Percentiles rank a stretch among this genome's conserved stretches.
Evolutionary conservation across 2,113 vertebrate species (phyloP).

Genomic region (Carassius auratus): DNA sequence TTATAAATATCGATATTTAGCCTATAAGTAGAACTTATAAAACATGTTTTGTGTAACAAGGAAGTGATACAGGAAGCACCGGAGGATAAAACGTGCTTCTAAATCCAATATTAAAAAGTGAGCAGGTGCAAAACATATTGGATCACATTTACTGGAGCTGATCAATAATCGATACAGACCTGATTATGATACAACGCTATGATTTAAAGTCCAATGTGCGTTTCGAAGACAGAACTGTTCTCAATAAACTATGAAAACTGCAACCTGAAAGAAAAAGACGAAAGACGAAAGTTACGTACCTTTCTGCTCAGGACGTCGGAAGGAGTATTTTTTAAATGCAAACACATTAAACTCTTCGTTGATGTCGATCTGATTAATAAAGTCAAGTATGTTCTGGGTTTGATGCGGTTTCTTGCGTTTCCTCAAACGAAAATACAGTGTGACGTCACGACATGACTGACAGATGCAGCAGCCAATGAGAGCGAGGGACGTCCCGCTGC

Average conservation of each 20-base stretch:
- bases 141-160: not conserved
- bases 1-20: too few species aligned
- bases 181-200: not conserved
- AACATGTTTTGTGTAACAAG: not conserved
- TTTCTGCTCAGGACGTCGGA: not conserved
- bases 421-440: not conserved
- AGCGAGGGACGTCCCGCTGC: not conserved
- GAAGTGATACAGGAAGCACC: conserved; percentile 18
- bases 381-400: conserved; percentile 3
- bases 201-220: too few species aligned
- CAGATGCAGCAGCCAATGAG: not conserved
- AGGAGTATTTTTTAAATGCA: not conserved
- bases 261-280: not conserved
- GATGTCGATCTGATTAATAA: not conserved
- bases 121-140: conserved; percentile 1
- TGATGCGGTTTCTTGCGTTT: conserved; percentile 19
- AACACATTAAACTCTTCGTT: not conserved
- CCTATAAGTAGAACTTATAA: not conserved
- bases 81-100: not conserved
- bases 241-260: not conserved
- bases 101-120: not conserved
- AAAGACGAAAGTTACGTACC: not conserved
- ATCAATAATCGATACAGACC: not conserved
- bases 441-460: not conserved
- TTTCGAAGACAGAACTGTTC: not conserved